Evolutionary conservation across 2,113 vertebrate genomes (phyloP).

Genomic region (Vireo altiloquus): DNA sequence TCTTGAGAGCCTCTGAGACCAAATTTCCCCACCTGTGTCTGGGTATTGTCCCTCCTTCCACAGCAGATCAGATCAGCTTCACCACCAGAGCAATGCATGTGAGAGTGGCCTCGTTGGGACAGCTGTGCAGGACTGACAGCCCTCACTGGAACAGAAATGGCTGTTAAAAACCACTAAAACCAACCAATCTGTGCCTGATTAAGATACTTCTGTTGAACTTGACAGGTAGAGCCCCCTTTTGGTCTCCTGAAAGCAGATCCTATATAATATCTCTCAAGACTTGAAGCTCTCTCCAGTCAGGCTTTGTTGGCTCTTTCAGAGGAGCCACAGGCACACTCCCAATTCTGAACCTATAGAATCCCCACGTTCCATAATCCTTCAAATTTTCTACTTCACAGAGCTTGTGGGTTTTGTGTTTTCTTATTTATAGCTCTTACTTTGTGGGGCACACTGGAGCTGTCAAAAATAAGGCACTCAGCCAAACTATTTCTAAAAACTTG

Average conservation of each 20-base stretch:
- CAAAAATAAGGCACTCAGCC: background rate
- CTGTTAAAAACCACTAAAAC: background rate
- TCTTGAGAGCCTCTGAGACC: background rate
- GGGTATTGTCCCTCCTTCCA: background rate
- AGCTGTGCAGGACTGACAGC: background rate
- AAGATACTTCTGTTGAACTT: background rate
- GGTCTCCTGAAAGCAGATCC: background rate
- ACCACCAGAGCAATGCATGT: rapidly evolving
- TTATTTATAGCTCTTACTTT: background rate
- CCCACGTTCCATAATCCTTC: background rate
- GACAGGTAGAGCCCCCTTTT: background rate
- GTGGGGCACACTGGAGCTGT: background rate
- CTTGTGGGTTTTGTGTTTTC: background rate
- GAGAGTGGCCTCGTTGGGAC: background rate
- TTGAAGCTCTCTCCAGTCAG: background rate
- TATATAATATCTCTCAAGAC: background rate
- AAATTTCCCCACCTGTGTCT: background rate
- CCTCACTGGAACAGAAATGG: background rate
- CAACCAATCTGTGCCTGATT: background rate
- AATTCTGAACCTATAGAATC: background rate
- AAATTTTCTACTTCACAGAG: background rate
- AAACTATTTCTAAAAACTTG: background rate
- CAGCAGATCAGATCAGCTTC: background rate
- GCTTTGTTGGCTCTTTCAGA: background rate
- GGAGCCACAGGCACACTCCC: rapidly evolving